Percentiles rank a stretch among this genome's conserved stretches.
phyloP scores from a whole-genome alignment of 2,113 vertebrate genomes.

The Solea solea region DNA sequence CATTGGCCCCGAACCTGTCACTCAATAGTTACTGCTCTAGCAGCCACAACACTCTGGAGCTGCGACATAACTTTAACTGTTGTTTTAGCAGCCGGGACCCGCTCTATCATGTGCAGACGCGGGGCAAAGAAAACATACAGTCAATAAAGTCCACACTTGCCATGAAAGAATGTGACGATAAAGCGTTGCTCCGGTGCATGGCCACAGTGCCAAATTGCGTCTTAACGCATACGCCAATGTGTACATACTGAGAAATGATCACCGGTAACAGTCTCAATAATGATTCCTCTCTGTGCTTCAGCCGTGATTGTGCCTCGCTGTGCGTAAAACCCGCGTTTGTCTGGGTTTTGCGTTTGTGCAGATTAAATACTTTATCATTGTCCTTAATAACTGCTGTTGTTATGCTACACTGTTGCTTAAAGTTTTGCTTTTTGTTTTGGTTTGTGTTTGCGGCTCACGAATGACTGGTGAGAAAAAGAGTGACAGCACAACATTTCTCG shows the following conservation, averaged over 20 bases:
- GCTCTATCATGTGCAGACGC: constrained; percentile 9
- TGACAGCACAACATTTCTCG: neutral
- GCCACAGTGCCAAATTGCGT: neutral
- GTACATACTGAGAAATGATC: neutral
- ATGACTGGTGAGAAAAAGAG: neutral
- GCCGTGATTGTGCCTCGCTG: constrained; percentile 16
- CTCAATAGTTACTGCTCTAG: constrained; percentile 76
- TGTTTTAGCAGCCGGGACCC: constrained; percentile 31
- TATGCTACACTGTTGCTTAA: neutral
- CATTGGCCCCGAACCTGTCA: constrained; percentile 76
- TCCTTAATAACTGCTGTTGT: neutral
- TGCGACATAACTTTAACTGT: constrained; percentile 77
- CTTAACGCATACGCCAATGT: neutral
- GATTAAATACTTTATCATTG: constrained; percentile 4
- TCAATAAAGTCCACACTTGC: too few species aligned
- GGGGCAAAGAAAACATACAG: too few species aligned
- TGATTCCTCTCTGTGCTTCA: neutral
- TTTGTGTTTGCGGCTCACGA: too few species aligned
- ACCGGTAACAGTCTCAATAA: neutral
- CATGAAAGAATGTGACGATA: neutral
- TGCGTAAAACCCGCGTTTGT: constrained; percentile 37
- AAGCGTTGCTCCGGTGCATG: neutral
- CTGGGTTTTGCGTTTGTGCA: constrained; percentile 58
- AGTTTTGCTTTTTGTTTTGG: too few species aligned
- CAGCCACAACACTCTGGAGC: constrained; percentile 71